Evolutionary conservation across 1,140 invertebrate genomes (phyloP), one percentile per base, ranked within the genome.

Genomic region (Psilanteris sp.): DNA sequence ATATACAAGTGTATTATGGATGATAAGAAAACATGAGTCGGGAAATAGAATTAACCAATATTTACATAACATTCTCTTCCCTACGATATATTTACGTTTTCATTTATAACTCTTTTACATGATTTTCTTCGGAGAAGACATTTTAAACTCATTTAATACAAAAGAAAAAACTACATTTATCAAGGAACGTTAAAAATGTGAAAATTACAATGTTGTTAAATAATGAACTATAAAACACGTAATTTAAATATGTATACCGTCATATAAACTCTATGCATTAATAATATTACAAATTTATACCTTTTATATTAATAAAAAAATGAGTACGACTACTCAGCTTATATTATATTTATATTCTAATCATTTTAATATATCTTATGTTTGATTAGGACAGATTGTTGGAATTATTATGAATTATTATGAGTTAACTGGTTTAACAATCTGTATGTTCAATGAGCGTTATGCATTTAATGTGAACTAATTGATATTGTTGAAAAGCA

Each of bases 11-110:
- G 54, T 62, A 77, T 61, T 48, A 39, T 70, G 52, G 44, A 76
- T 62, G 44, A 61, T 27, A 55, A 50, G 18, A 44, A 54, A 64
- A 75, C 50, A 31, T 57, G 18, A 62, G 13, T 55, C 36, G 41
- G 73, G 55, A 71, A 78, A 78, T 62, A 83, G 79, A 80, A 81
- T 50, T 43, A 79, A 82, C 79, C 81, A 80, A 81, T 82, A 82
- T 82, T 79, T 84, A 82, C 81, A 82, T 52, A 82, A 77, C 72
- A 79, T 79, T 78, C 78, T 81, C 72, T 79, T 68, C 26, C 61
- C 52, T 26, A 5, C 15, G 22, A 67, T 61, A 68, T 34, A 74
- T 67, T 73, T 73, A 8, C 14, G 41, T 37, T 44, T 52, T 50
- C 24, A 5, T 20, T 20, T 20, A 20, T 46, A 34, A 64, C 39